Base-by-base conservation (phyloP, 2,113 vertebrate genomes). In the Scopus umbretta region DNA sequence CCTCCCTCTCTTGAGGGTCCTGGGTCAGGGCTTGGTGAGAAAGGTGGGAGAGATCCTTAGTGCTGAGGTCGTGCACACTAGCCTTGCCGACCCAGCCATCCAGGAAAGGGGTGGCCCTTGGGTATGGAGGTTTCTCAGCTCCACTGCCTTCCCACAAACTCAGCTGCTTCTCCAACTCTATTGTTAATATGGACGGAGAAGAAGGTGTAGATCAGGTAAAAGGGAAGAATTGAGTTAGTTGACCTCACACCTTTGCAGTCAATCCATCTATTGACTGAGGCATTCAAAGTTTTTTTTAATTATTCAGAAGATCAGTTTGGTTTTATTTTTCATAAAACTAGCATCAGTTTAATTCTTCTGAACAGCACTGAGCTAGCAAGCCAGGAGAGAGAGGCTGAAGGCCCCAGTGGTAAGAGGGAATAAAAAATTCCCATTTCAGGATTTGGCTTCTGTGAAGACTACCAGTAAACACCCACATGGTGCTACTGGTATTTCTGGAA, bases 191-290 rank as follows among this genome's bases (percentile, higher is more conserved):
- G 4, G 92, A 40, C 91, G 93, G 96, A 67, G 93, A 82, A 59
- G 96, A 65, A 38, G 91, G 98, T 98, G 92, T 45, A 40, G 45
- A 19, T 62, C 27, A 40, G 79, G 63, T 78, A 56, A 74, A 88
- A 49, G 10, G 19, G 11, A 68, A 42, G 18, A 26, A 34, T 4
- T 43, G 12, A 52, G 40, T 42, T 59, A 49, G 40, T 2, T 73
- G 34, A 78, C 16, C 23, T 90, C 23, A 8, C 2, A 11, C 9
- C 21, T 83, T 79, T 40, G 34, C 36, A 49, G 27, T 32, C 26
- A 85, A 25, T 11, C 4, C 38, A 34, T 21, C 13, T 20, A 45
- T 59, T 3, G 8, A 56, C 26, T 38, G 11, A 76, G 25, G 8
- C 17, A 45, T 43, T 73, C 15, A 18, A 65, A 5, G 2, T 27